These are phyloP conservation scores for Pocillopora damicornis DNA, from an alignment of 64 coral and sea anemone genomes.

Conservation along the genomic window DNA sequence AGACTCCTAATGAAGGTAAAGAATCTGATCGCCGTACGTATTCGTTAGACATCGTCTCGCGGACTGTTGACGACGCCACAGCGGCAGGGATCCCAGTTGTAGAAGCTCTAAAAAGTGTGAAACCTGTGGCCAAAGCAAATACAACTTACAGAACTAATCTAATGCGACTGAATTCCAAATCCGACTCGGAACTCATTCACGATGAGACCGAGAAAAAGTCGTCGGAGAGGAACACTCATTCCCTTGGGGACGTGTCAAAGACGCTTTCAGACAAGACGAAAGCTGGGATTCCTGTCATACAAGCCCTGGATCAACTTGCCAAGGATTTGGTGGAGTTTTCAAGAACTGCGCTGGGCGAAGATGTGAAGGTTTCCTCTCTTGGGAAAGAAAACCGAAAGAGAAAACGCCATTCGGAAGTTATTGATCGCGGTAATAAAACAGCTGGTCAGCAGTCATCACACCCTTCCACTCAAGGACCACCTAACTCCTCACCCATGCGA, in stretches of 20 bases:
- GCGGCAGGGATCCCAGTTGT: conserved; percentile 52
- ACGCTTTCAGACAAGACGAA: conserved; percentile 29
- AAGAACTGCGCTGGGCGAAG: not conserved
- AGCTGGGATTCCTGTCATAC: conserved; percentile 56
- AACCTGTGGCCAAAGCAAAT: not conserved
- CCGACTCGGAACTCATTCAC: conserved; percentile 14
- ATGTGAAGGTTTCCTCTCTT: not conserved
- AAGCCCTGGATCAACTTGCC: conserved; percentile 45
- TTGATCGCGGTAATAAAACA: not conserved
- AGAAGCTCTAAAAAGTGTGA: conserved; percentile 28
- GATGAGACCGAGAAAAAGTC: not conserved
- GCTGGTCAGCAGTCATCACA: not conserved
- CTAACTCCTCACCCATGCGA: conserved; percentile 45
- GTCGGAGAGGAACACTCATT: conserved; percentile 29
- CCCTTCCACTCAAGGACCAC: not conserved
- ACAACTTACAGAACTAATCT: conserved; percentile 12
- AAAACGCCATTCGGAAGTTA: conserved; percentile 19
- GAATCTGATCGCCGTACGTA: conserved; percentile 40
- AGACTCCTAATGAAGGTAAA: not conserved
- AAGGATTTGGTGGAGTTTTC: conserved; percentile 48
- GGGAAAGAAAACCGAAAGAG: conserved; percentile 12
- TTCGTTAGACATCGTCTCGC: conserved; percentile 47
- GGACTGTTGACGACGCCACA: conserved; percentile 37
- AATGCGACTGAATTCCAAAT: conserved; percentile 28
- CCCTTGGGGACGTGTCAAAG: conserved; percentile 26